Evolutionary conservation across 2,797 vertebrate species (phyloP).

Genomic region (Rhinatrema bivittatum): DNA sequence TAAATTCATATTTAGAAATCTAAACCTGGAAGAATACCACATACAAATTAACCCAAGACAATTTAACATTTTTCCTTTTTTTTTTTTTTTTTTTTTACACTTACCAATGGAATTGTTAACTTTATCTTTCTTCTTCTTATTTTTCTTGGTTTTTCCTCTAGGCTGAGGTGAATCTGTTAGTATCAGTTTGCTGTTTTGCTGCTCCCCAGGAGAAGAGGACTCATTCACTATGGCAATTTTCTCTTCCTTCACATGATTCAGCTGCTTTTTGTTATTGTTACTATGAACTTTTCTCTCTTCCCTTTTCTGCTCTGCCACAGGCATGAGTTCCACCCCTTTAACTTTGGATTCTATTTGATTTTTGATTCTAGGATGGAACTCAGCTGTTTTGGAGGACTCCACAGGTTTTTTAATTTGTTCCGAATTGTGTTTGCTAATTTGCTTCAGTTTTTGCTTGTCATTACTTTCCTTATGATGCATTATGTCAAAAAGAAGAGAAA

Average conservation of each 20-base stretch:
- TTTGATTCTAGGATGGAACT: slow-evolving; percentile 50
- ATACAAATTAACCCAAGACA: no score
- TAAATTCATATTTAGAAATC: no score
- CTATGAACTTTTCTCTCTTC: slow-evolving; percentile 69
- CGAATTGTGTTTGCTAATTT: slow-evolving; percentile 27
- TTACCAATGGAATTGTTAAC: slow-evolving; percentile 83
- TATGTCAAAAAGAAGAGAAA: slow-evolving; percentile 58
- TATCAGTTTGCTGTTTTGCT: slow-evolving; percentile 61
- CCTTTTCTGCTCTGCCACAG: slow-evolving; percentile 49
- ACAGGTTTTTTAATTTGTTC: slow-evolving; percentile 44
- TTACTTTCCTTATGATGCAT: slow-evolving; percentile 60
- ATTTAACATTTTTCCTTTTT: no score
- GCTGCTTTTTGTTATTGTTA: slow-evolving; percentile 67
- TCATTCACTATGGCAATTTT: slow-evolving; percentile 46
- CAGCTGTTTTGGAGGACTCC: slow-evolving; percentile 55
- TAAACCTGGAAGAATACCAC: no score
- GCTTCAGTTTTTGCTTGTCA: slow-evolving; percentile 65
- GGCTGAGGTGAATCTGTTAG: slow-evolving; percentile 80
- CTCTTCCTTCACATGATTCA: slow-evolving; percentile 71
- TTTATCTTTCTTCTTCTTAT: slow-evolving; percentile 96
- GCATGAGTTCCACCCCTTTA: slow-evolving; percentile 39
- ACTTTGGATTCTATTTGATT: slow-evolving; percentile 55
- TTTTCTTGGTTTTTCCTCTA: slow-evolving; percentile 87
- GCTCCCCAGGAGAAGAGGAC: slow-evolving; percentile 52
- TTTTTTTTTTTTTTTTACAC: no score